Conservation (phyloP, 2,888 invertebrate genomes). For the Brachycybe producta region DNA sequence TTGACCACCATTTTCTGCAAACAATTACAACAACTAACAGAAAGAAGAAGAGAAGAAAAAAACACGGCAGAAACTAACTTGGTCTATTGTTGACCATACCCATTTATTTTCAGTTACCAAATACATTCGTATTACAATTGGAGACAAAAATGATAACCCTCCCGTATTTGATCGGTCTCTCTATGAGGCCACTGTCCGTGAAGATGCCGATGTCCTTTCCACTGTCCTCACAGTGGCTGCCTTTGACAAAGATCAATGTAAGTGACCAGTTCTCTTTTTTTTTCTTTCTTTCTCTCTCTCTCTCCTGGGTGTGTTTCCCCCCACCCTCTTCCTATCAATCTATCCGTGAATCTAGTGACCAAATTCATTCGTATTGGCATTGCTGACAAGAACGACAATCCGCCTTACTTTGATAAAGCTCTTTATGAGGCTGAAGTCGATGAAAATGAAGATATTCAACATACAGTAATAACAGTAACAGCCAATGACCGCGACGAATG, state of each 20-base stretch:
- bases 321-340: no score
- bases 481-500: constrained; percentile 99
- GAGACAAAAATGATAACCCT: constrained; percentile 28
- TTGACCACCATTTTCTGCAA: no score
- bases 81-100: no score
- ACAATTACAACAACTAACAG: no score
- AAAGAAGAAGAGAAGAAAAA: no score
- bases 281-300: constrained; percentile 17
- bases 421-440: constrained; percentile 94
- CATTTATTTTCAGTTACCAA: constrained; percentile 13
- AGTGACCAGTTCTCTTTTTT: constrained; percentile 15
- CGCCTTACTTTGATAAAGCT: constrained; percentile 93
- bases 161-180: constrained; percentile 30
- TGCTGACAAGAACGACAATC: constrained; percentile 99
- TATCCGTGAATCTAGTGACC: constrained; percentile 76
- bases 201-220: constrained; percentile 25
- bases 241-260: constrained; percentile 20
- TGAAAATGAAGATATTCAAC: constrained; percentile 94
- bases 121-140: constrained; percentile 21
- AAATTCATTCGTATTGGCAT: constrained; percentile 97
- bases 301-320: constrained; percentile 9
- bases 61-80: no score
- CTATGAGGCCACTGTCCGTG: constrained; percentile 30
- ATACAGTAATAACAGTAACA: constrained; percentile 92
- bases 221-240: constrained; percentile 19